These are phyloP conservation scores for Chloroceryle amazona DNA, from an alignment of 2,797 vertebrate species.

Conservation along the genomic window DNA sequence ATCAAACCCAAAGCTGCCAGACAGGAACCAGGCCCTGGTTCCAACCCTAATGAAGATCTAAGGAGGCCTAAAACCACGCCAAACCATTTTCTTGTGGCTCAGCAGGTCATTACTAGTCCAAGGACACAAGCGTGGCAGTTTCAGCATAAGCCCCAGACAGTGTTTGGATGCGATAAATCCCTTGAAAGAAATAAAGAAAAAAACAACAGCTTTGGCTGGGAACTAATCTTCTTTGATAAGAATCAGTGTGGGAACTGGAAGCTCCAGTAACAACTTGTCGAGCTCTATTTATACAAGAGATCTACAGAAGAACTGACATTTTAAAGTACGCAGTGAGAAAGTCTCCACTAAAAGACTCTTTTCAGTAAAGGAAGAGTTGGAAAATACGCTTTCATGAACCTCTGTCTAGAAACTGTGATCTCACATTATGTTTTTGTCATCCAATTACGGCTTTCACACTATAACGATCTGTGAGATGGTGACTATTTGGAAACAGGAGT, in stretches of 20 bases:
- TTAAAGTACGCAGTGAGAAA: background rate
- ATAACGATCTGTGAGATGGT: accelerated
- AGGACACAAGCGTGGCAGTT: background rate
- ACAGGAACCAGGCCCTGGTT: background rate
- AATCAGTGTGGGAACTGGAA: constrained; percentile 59
- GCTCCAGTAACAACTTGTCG: background rate
- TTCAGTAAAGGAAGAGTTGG: background rate
- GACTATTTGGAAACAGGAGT: background rate
- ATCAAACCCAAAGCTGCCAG: background rate
- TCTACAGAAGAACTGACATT: background rate
- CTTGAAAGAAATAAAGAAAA: background rate
- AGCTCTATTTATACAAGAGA: constrained; percentile 18
- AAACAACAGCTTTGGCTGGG: background rate
- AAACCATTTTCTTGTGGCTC: background rate
- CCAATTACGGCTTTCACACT: background rate
- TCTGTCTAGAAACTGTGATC: background rate
- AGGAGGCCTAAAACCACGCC: background rate
- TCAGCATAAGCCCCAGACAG: background rate
- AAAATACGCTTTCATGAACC: accelerated
- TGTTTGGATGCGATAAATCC: background rate
- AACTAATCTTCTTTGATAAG: background rate
- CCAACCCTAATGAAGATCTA: background rate
- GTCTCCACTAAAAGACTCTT: background rate
- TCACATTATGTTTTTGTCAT: background rate
- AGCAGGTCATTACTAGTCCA: background rate